Evolutionary conservation across 2,888 invertebrate species (phyloP), one percentile per base, ranked within the genome.

Genomic region (Apamea anceps): DNA sequence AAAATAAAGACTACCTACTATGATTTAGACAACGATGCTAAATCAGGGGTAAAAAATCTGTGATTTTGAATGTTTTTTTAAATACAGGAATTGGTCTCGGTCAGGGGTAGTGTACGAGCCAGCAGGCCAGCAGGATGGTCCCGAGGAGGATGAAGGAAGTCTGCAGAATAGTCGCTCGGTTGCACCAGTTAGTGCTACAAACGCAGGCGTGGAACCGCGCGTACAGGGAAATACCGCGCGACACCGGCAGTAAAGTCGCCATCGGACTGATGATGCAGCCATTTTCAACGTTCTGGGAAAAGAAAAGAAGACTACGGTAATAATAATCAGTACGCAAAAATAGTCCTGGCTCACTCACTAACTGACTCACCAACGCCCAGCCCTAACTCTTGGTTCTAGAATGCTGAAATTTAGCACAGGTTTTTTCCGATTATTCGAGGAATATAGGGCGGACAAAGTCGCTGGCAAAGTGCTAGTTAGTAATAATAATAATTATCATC

Each of bases 191-290:
- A 0, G 93, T 92, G 0, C 90, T 91, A 75, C 96, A 96, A 12
- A 96, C 96, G 90, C 96, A 96, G 2, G 94, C 95, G 84, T 95
- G 95, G 90, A 96, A 95, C 1, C 96, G 92, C 1, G 96, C 95
- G 88, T 91, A 96, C 25, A 96, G 91, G 0, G 96, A 96, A 0
- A 96, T 89, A 2, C 94, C 94, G 7, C 96, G 91, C 0, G 96
- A 95, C 5, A 96, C 88, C 0, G 96, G 96, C 8, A 95, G 90
- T 0, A 96, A 88, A 0, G 95, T 92, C 0, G 96, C 95, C 91
- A 94, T 92, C 0, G 96, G 95, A 37, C 95, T 95, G 21, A 92
- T 90, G 18, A 96, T 93, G 85, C 96, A 96, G 7, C 95, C 96
- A 72, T 94, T 91, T 0, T 94, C 93, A 0, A 93, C 80, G 63